Base-by-base conservation (phyloP, 2,888 invertebrate species). In the Mythimna pallens region DNA sequence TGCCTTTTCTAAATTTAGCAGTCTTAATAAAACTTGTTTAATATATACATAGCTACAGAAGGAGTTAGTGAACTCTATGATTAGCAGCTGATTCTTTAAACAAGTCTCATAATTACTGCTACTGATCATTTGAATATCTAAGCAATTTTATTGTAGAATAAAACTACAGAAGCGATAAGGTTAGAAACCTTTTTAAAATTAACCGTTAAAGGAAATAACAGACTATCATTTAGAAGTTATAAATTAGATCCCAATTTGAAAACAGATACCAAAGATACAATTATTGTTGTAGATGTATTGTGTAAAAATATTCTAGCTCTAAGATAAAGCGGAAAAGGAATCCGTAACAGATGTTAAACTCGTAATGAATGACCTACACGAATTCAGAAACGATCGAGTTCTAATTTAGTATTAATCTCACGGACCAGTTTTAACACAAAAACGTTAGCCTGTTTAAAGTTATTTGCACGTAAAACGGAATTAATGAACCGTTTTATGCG, bases 401-500 rank as follows among this genome's bases (percentile, higher is more conserved):
- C 55, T 9, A 59, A 67, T 70, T 72, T 47, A 40, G 43, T 22
- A 70, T 61, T 43, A 71, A 71, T 74, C 64, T 57, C 52, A 58
- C 25, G 70, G 30, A 75, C 71, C 62, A 71, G 73, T 76, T 84
- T 73, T 47, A 71, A 74, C 58, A 73, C 52, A 80, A 77, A 86
- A 81, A 71, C 59, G 34, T 59, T 61, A 68, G 59, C 63, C 70
- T 65, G 70, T 70, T 84, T 78, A 76, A 76, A 73, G 65, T 62
- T 81, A 78, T 70, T 83, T 81, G 68, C 85, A 81, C 81, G 79
- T 83, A 83, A 77, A 82, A 87, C 79, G 69, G 73, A 86, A 81
- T 83, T 83, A 83, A 83, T 83, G 83, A 81, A 81, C 87, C 87
- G 81, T 81, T 87, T 87, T 81, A 73, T 79, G 76, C 83, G 83